Evolutionary conservation across 2,888 invertebrate species (phyloP).

Genomic region (Acronicta psi): DNA sequence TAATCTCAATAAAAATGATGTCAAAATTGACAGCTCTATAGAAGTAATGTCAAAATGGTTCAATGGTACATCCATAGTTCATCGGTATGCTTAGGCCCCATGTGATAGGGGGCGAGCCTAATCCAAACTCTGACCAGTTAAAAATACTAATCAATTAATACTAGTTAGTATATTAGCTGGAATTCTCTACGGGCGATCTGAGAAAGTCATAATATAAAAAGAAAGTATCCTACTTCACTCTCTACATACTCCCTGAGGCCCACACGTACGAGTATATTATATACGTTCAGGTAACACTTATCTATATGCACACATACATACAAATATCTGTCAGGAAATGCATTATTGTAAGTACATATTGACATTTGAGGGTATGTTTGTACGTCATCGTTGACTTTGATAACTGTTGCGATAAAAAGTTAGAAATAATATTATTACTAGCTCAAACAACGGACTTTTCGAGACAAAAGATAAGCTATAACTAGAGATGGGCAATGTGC

Average conservation of each 20-base stretch:
- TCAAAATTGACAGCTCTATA: too few relatives aligned
- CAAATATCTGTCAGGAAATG: conserved; percentile 45
- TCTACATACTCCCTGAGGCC: conserved; percentile 24
- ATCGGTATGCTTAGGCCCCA: too few relatives aligned
- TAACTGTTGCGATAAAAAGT: not conserved
- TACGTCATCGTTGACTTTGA: conserved; percentile 8
- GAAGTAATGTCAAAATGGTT: too few relatives aligned
- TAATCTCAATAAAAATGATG: too few relatives aligned
- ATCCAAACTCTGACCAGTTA: too few relatives aligned
- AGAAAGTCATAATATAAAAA: conserved; percentile 14
- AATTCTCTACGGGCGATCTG: conserved; percentile 27
- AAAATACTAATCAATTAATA: too few relatives aligned
- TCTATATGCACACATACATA: conserved; percentile 30
- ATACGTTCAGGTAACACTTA: conserved; percentile 26
- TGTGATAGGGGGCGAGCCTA: too few relatives aligned
- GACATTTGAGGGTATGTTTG: conserved; percentile 27
- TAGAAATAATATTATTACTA: not conserved
- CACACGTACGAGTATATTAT: too few relatives aligned
- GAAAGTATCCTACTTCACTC: conserved; percentile 32
- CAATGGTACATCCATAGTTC: too few relatives aligned
- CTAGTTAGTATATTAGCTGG: not conserved
- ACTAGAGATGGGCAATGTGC: too few relatives aligned
- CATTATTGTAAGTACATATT: conserved; percentile 51
- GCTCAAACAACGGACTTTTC: too few relatives aligned
- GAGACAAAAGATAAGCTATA: too few relatives aligned